Evolutionary conservation across 1,140 invertebrate genomes (phyloP).

Genomic region (Papilio xuthus): DNA sequence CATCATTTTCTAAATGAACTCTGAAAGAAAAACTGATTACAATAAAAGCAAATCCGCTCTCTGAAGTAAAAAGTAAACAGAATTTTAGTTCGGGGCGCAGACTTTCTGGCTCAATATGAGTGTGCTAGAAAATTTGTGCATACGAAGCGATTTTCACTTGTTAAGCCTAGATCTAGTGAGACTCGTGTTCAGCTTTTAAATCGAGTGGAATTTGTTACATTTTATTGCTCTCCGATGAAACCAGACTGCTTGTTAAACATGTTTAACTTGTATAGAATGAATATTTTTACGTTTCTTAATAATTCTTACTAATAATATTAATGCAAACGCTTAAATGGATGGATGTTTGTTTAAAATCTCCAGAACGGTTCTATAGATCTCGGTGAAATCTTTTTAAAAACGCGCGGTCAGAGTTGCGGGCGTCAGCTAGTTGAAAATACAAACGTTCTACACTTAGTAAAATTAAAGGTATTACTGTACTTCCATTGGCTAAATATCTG

Average conservation of each 20-base stretch:
- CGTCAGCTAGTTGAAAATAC: too few relatives aligned
- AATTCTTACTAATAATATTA: too few relatives aligned
- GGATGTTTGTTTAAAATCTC: too few relatives aligned
- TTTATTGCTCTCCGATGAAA: not conserved
- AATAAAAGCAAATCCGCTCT: not conserved
- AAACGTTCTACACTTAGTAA: too few relatives aligned
- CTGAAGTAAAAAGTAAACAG: slow-evolving; percentile 18
- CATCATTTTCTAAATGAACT: not conserved
- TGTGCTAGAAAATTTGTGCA: slow-evolving; percentile 33
- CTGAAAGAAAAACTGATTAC: not conserved
- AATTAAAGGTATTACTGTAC: too few relatives aligned
- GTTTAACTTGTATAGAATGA: not conserved
- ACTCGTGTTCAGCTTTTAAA: slow-evolving; percentile 24
- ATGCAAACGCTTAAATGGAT: too few relatives aligned
- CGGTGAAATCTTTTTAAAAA: too few relatives aligned
- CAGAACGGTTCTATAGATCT: too few relatives aligned
- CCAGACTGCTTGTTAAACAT: not conserved
- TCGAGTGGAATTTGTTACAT: slow-evolving; percentile 30
- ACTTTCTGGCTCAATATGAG: slow-evolving; percentile 29
- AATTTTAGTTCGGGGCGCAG: not conserved
- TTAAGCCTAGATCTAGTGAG: slow-evolving; percentile 34
- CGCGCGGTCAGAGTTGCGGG: too few relatives aligned
- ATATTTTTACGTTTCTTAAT: too few relatives aligned
- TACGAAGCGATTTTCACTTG: slow-evolving; percentile 32
- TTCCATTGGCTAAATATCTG: too few relatives aligned